Evolutionary conservation across 2,113 vertebrate genomes (phyloP), one percentile per base, ranked within the genome.

Genomic region (Neolamprologus sp.): DNA sequence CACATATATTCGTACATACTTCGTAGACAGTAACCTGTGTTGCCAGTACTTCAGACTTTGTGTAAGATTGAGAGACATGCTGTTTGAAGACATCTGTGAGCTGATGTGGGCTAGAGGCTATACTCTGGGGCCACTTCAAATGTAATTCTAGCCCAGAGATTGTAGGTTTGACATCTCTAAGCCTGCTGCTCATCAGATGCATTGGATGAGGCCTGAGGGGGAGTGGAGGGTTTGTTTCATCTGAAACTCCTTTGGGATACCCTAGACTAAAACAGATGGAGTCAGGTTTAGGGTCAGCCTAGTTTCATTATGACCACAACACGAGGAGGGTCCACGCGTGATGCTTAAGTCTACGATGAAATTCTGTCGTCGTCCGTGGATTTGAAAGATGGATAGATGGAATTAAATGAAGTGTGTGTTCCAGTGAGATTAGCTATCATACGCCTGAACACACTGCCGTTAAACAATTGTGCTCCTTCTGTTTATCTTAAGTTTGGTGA

Each of bases 121-220:
- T 75, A 88, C 93, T 78, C 90, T 23, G 37, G 85, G 91, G 87
- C 57, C 88, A 87, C 91, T 94, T 95, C 89, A 94, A 94, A 94
- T 81, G 57, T 88, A 92, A 94, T 92, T 92, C 54, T 79, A 94
- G 54, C 84, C 84, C 73, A 55, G 80, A 92, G 91, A 94, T 87
- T 91, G 92, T 85, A 89, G 85, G 80, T 93, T 90, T 91, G 89
- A 94, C 87, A 90, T 78, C 88, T 81, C 40, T 75, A 80, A 94
- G 88, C 84, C 83, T 23, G 85, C 78, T 87, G 86, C 63, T 93
- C 92, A 89, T 95, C 88, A 92, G 82, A 37, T 8, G 63, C 85
- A 82, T 51, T 7, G 30, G 75, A 87, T 30, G 68, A 90, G 89
- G 85, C 87, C 84, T 60, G 83, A 71, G 49, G 82, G 84, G 83